These are phyloP conservation scores for Tychaedon coryphoeus DNA, from an alignment of 2,113 vertebrate genomes.

Conservation along the genomic window DNA sequence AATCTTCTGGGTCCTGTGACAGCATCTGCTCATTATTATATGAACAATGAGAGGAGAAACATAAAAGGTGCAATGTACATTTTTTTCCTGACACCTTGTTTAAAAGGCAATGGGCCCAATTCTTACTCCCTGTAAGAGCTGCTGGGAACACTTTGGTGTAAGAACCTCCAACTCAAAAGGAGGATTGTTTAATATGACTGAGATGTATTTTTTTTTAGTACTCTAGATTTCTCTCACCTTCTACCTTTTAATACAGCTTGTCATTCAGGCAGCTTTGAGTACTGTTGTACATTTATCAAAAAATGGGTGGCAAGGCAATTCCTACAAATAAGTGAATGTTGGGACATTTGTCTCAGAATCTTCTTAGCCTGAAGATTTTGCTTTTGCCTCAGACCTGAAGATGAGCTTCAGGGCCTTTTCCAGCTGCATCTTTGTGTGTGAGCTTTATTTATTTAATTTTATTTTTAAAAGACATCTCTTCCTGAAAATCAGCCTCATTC, in stretches of 20 bases:
- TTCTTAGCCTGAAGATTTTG: neutral
- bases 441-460: neutral
- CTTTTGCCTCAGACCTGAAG: neutral
- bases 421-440: neutral
- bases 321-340: neutral
- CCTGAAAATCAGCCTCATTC: neutral
- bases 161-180: neutral
- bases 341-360: neutral
- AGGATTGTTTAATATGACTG: neutral
- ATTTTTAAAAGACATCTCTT: neutral
- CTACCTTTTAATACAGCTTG: neutral
- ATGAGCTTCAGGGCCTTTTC: neutral
- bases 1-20: constrained; percentile 38
- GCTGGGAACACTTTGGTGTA: neutral
- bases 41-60: constrained; percentile 38
- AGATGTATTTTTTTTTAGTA: neutral
- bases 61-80: neutral
- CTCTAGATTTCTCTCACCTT: neutral
- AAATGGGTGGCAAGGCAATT: neutral
- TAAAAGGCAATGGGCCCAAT: neutral
- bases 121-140: neutral
- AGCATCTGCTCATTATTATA: constrained; percentile 30
- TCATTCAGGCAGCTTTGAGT: neutral
- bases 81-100: constrained; percentile 9
- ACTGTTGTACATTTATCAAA: neutral